Percentiles rank a stretch among this genome's conserved stretches.
Evolutionary conservation across 2,113 vertebrate species (phyloP).

Genomic region (Tiliqua scincoides): DNA sequence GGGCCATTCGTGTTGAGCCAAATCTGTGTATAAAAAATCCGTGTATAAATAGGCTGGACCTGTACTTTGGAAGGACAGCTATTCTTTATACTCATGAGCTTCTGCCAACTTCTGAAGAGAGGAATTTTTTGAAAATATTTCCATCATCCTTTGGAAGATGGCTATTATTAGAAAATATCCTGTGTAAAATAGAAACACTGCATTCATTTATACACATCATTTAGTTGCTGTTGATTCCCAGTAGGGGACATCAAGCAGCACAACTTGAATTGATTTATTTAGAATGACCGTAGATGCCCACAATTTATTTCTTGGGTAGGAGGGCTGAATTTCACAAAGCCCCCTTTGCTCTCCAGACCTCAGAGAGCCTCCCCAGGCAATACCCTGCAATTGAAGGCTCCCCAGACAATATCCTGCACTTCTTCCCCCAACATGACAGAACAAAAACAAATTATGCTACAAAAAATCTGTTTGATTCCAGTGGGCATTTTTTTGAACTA

Average conservation of each 20-base stretch:
- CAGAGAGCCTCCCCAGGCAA: background rate
- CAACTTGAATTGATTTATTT: background rate
- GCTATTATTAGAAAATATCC: background rate
- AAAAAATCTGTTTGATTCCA: too few species aligned
- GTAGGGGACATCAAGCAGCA: background rate
- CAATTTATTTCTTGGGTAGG: background rate
- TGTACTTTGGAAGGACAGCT: background rate
- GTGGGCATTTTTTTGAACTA: too few species aligned
- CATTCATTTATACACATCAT: background rate
- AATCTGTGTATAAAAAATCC: too few species aligned
- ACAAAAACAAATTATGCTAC: too few species aligned
- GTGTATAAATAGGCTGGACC: too few species aligned
- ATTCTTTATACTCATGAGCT: slow-evolving; percentile 3
- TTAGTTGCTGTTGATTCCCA: background rate
- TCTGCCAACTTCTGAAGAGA: background rate
- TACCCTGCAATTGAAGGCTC: background rate
- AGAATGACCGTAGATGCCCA: too few species aligned
- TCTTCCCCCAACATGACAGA: too few species aligned
- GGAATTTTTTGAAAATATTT: background rate
- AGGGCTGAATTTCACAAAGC: background rate
- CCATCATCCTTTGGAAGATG: background rate
- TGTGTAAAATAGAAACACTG: background rate
- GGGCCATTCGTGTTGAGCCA: too few species aligned
- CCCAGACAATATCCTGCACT: background rate
- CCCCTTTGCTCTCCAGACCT: background rate